Evolutionary conservation across 2,797 vertebrate genomes (phyloP).

Genomic region (Tauraco hartlaubi): DNA sequence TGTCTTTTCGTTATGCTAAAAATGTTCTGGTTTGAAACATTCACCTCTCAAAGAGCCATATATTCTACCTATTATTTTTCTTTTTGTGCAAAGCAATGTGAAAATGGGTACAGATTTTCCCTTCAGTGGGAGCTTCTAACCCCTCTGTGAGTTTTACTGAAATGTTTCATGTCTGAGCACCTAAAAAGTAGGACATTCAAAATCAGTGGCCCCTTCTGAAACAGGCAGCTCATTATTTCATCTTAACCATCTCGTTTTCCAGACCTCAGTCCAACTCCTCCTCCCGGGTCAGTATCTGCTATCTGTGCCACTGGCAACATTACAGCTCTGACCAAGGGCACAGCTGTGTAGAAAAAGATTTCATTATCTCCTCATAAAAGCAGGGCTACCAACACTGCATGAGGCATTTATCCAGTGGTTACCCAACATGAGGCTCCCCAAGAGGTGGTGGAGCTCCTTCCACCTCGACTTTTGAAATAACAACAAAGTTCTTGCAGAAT

Average conservation of each 20-base stretch:
- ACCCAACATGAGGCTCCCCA: background rate
- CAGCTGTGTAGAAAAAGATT: background rate
- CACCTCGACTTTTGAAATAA: background rate
- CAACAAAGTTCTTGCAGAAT: background rate
- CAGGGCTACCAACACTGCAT: rapidly evolving
- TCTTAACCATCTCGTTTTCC: background rate
- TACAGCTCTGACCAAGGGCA: background rate
- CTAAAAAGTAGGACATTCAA: slow-evolving; percentile 7
- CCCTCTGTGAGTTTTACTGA: background rate
- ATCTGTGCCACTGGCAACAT: background rate
- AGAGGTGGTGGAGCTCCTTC: background rate
- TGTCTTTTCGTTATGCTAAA: background rate
- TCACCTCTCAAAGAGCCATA: background rate
- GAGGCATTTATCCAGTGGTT: background rate
- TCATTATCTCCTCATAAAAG: background rate
- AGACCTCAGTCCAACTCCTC: background rate
- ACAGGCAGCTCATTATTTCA: background rate
- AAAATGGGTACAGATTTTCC: background rate
- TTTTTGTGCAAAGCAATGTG: background rate
- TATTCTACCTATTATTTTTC: background rate
- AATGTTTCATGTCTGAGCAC: background rate
- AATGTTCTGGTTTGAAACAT: background rate
- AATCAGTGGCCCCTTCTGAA: background rate
- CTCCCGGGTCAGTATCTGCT: background rate
- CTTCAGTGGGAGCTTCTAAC: background rate